These are phyloP conservation scores for Diadophis punctatus DNA, from an alignment of 2,113 vertebrate genomes.

Conservation along the genomic window DNA sequence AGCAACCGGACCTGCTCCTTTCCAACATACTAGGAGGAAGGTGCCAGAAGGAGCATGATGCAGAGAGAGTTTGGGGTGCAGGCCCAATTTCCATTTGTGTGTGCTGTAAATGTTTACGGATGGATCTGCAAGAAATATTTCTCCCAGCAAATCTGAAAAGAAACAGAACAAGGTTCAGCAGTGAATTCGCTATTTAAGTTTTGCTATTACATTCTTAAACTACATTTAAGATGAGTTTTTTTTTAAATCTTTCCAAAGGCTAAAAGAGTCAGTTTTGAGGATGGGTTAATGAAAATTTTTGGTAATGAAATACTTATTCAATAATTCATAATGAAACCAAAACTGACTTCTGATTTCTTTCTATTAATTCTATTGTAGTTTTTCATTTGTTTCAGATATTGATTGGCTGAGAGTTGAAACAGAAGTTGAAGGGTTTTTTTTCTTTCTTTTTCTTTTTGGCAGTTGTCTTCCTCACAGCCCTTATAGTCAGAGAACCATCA, in stretches of 20 bases:
- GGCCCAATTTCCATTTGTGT: neutral
- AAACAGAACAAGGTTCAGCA: neutral
- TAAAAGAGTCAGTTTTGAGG: conserved; percentile 1
- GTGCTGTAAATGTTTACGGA: neutral
- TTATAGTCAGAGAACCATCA: conserved; percentile 6
- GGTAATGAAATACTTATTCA: neutral
- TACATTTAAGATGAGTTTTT: neutral
- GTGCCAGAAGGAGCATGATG: neutral
- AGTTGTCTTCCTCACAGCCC: neutral
- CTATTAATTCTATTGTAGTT: neutral
- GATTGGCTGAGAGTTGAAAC: neutral
- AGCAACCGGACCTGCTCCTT: neutral
- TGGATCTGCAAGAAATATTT: neutral
- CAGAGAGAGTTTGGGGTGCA: neutral
- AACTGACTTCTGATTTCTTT: neutral
- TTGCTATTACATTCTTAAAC: neutral
- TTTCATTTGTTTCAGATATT: neutral
- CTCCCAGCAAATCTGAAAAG: neutral
- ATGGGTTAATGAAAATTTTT: neutral
- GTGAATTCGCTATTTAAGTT: neutral
- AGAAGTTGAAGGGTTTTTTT: neutral
- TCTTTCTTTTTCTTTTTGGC: neutral
- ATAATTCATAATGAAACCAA: conserved; percentile 2
- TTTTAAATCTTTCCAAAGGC: neutral
- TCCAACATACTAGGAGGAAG: neutral